Evolutionary conservation across 1,140 invertebrate genomes (phyloP).

Genomic region (Lepidurus apus): DNA sequence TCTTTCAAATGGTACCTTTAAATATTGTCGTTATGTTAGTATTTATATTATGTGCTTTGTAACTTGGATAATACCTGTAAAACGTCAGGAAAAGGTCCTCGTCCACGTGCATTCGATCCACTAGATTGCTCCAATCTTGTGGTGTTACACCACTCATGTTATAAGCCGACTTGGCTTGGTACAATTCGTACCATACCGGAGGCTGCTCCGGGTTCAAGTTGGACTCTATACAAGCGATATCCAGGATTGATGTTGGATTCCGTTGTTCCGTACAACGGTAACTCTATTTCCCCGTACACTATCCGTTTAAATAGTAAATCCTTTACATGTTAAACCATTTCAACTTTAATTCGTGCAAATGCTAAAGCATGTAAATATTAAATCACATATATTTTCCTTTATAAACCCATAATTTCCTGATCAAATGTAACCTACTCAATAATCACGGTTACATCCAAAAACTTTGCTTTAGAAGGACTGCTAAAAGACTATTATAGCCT

Average conservation of each 20-base stretch:
- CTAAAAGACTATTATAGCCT: too few species aligned
- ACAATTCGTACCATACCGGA: conserved; percentile 62
- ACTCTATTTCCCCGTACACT: too few species aligned
- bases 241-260: conserved; percentile 63
- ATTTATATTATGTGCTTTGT: conserved; percentile 27
- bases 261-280: too few species aligned
- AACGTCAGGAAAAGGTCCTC: conserved; percentile 42
- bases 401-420: too few species aligned
- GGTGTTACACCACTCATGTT: conserved; percentile 47
- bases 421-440: too few species aligned
- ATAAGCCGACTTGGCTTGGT: conserved; percentile 61
- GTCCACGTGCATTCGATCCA: conserved; percentile 42
- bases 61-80: conserved; percentile 41
- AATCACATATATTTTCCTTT: too few species aligned
- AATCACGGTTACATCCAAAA: too few species aligned
- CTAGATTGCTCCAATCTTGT: conserved; percentile 43
- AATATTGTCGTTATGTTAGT: not conserved
- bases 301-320: too few species aligned
- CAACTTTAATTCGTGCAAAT: too few species aligned
- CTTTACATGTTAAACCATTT: too few species aligned
- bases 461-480: too few species aligned
- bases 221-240: conserved; percentile 62
- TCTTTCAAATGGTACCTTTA: conserved; percentile 39
- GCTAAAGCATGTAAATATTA: too few species aligned
- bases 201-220: conserved; percentile 37